Percentiles rank a stretch among this genome's conserved stretches.
Evolutionary conservation across 2,888 invertebrate species (phyloP).

Genomic region (Brachyptera putata): DNA sequence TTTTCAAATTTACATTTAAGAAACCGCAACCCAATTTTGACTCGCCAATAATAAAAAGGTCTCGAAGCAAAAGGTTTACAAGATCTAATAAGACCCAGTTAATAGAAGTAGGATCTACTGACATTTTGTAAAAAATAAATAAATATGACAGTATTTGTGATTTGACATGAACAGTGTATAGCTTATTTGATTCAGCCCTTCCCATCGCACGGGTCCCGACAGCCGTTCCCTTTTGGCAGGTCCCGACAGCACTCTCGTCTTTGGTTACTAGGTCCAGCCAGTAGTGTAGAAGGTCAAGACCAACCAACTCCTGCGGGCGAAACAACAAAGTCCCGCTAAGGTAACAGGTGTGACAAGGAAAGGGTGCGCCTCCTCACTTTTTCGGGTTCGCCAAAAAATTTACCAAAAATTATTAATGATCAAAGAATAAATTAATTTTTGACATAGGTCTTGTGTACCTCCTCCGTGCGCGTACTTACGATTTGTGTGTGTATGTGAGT

Average conservation of each 20-base stretch:
- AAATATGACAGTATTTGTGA: too few species aligned
- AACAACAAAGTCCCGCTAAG: conserved; percentile 8
- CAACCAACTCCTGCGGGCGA: background rate
- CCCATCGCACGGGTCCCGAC: background rate
- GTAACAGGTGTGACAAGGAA: background rate
- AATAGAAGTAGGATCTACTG: too few species aligned
- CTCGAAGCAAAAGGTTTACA: too few species aligned
- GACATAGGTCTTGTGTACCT: background rate
- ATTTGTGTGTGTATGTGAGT: background rate
- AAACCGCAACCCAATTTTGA: too few species aligned
- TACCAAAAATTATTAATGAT: conserved; percentile 2
- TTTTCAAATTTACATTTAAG: too few species aligned
- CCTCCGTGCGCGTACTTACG: background rate
- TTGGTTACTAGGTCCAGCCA: too few species aligned
- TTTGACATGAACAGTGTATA: too few species aligned
- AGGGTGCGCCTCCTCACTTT: conserved; percentile 1
- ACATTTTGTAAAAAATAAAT: too few species aligned
- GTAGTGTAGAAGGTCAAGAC: conserved; percentile 14
- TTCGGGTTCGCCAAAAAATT: background rate
- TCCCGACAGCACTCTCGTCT: too few species aligned
- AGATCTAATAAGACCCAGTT: too few species aligned
- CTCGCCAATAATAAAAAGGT: too few species aligned
- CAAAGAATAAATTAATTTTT: conserved; percentile 4
- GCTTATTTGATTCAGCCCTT: background rate
- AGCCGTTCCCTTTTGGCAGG: too few species aligned